phyloP scores from a whole-genome alignment of 2,113 vertebrate species.

The Rhinoptilus africanus region DNA sequence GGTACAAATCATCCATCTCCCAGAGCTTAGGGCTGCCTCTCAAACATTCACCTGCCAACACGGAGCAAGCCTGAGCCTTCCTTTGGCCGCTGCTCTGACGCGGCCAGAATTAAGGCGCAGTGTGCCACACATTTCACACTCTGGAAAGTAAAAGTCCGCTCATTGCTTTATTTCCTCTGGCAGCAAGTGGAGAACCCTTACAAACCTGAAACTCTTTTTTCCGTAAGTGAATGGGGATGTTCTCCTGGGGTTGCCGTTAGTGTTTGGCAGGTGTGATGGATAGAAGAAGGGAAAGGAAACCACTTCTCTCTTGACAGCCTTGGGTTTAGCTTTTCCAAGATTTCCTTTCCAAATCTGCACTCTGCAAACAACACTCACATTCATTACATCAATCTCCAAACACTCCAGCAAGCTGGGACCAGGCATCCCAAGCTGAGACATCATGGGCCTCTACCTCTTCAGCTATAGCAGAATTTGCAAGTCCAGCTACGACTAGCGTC shows the following conservation, averaged over 20 bases:
- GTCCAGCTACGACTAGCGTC: background rate
- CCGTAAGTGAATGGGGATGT: background rate
- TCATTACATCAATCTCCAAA: constrained; percentile 30
- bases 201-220: background rate
- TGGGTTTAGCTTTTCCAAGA: background rate
- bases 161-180: background rate
- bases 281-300: background rate
- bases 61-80: background rate
- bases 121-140: background rate
- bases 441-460: background rate
- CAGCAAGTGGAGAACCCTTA: background rate
- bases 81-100: fast-evolving
- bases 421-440: background rate
- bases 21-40: background rate
- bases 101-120: background rate
- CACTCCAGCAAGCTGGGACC: background rate
- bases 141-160: background rate
- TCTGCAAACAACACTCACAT: background rate
- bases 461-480: background rate
- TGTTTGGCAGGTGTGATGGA: background rate
- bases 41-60: background rate
- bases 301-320: background rate
- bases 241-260: background rate
- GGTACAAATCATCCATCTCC: background rate
- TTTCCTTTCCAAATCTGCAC: background rate